A percentile compares a stretch with the other conserved stretches of the same genome.
Conservation (phyloP, 2,797 vertebrate species). For the Lutjanus argentimaculatus region DNA sequence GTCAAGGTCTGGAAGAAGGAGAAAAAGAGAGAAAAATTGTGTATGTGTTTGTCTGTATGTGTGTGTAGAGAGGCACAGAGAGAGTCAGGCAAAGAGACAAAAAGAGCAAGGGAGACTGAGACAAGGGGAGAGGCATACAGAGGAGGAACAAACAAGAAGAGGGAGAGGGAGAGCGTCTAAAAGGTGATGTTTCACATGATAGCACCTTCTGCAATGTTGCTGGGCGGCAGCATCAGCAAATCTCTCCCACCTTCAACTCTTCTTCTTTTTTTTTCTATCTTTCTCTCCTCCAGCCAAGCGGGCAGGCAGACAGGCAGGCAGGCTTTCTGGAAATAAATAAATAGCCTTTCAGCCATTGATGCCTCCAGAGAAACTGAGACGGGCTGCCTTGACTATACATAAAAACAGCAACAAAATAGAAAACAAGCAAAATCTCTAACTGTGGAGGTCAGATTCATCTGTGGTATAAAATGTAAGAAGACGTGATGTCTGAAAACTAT, state of each 20-base stretch:
- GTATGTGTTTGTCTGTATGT: conserved; percentile 6
- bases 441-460: conserved; percentile 17
- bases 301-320: conserved; percentile 7
- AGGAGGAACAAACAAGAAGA: conserved; percentile 47
- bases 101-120: conserved; percentile 40
- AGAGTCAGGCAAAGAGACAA: conserved; percentile 9
- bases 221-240: conserved; percentile 45
- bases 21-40: conserved; percentile 24
- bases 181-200: conserved; percentile 64
- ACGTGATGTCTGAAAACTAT: neutral
- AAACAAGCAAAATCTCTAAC: conserved; percentile 26
- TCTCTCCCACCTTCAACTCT: conserved; percentile 5
- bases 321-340: conserved; percentile 50
- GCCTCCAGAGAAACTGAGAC: conserved; percentile 29
- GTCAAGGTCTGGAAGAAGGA: conserved; percentile 57
- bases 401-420: conserved; percentile 21
- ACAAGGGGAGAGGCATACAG: conserved; percentile 22
- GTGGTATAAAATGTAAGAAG: conserved; percentile 1
- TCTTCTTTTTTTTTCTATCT: neutral
- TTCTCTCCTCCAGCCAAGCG: conserved; percentile 21
- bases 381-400: conserved; percentile 15
- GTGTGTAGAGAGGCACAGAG: neutral
- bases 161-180: conserved; percentile 31
- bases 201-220: conserved; percentile 38
- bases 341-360: conserved; percentile 50